Evolutionary conservation across 2,797 vertebrate genomes (phyloP).

Genomic region (Rhinophrynus dorsalis): DNA sequence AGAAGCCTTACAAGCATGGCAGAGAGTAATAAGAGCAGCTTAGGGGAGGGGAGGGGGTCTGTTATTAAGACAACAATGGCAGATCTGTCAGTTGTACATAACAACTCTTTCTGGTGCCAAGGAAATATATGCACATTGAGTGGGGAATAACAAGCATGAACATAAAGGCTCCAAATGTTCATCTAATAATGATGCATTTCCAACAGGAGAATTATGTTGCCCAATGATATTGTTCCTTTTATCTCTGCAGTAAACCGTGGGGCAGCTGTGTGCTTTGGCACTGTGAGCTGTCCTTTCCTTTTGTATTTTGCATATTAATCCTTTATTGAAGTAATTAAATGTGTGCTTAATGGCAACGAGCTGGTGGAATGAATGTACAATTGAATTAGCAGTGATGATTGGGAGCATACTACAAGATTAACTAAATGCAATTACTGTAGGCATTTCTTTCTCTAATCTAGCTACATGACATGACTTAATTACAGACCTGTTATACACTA

Average conservation of each 20-base stretch:
- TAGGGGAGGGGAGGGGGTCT: conserved; percentile 26
- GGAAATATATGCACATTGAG: conserved; percentile 66
- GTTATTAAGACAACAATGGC: conserved; percentile 71
- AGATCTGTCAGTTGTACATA: conserved; percentile 64
- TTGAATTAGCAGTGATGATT: conserved; percentile 97
- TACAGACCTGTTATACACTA: conserved; percentile 87
- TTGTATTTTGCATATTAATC: conserved; percentile 96
- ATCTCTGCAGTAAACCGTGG: conserved; percentile 78
- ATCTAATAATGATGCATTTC: conserved; percentile 89
- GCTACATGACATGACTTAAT: conserved; percentile 90
- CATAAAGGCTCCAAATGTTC: conserved; percentile 83
- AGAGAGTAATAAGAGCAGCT: conserved; percentile 42
- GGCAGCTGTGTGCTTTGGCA: conserved; percentile 86
- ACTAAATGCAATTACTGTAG: conserved; percentile 94
- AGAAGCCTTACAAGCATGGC: conserved; percentile 69
- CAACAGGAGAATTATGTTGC: conserved; percentile 68
- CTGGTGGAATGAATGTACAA: conserved; percentile 91
- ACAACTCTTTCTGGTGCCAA: conserved; percentile 72
- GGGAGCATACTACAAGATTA: conserved; percentile 89
- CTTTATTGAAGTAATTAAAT: conserved; percentile 98
- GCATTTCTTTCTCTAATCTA: conserved; percentile 76
- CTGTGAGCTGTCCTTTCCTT: conserved; percentile 70
- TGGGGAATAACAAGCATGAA: conserved; percentile 74
- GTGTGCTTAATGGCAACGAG: conserved; percentile 91
- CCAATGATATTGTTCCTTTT: conserved; percentile 71